Percentiles rank a stretch among this genome's conserved stretches.
Conservation (phyloP, 1,140 invertebrate species). For the Yoshiicerus persimilis region DNA sequence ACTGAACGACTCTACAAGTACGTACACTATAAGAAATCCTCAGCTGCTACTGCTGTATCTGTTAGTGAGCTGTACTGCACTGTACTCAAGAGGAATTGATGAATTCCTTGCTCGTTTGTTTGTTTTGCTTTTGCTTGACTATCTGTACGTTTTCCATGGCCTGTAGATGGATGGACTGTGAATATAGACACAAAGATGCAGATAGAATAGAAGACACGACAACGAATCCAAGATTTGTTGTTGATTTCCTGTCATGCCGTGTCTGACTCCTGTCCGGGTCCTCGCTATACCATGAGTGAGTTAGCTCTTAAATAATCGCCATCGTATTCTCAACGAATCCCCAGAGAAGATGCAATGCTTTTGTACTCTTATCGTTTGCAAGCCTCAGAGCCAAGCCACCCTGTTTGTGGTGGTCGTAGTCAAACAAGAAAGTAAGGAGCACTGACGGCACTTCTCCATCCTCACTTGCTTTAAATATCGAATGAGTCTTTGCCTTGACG, state of each 20-base stretch:
- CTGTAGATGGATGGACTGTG: neutral
- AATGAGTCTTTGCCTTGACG: neutral
- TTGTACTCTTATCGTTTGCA: neutral
- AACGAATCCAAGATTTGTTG: neutral
- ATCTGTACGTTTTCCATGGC: neutral
- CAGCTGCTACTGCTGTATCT: neutral
- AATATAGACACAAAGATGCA: neutral
- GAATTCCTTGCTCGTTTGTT: neutral
- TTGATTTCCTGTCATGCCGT: neutral
- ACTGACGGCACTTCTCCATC: neutral
- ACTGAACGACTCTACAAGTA: neutral
- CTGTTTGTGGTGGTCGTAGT: neutral
- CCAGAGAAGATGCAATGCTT: neutral
- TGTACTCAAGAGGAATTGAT: neutral
- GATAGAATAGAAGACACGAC: neutral
- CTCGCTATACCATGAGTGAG: neutral
- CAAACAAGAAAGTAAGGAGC: neutral
- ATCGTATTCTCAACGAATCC: neutral
- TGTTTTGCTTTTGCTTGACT: neutral
- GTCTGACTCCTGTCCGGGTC: neutral
- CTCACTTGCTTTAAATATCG: neutral
- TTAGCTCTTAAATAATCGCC: slow-evolving; percentile 4
- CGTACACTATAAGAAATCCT: neutral
- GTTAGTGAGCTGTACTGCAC: neutral
- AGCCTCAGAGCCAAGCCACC: neutral